Conservation (phyloP, 2,888 invertebrate genomes). For the Pyrgus malvae region DNA sequence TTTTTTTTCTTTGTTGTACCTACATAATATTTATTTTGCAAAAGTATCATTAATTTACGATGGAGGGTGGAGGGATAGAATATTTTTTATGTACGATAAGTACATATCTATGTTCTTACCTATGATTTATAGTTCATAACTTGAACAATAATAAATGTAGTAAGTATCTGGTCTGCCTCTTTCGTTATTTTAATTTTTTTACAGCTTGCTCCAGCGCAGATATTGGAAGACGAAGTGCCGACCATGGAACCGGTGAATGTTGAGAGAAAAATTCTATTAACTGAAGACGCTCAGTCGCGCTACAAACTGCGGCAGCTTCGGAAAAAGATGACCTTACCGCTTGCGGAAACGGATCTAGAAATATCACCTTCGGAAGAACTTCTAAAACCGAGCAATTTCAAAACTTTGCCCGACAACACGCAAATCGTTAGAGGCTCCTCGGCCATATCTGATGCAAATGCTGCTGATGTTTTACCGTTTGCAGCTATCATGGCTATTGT, state of each 20-base stretch:
- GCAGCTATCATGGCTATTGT: conserved; percentile 83
- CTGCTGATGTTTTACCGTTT: conserved; percentile 73
- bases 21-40: too few relatives aligned
- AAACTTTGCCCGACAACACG: conserved; percentile 80
- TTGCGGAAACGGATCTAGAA: conserved; percentile 47
- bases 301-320: conserved; percentile 64
- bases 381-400: conserved; percentile 80
- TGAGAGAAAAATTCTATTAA: conserved; percentile 58
- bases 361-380: conserved; percentile 76
- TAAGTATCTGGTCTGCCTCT: too few relatives aligned
- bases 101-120: not conserved
- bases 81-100: too few relatives aligned
- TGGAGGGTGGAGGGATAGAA: too few relatives aligned
- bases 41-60: too few relatives aligned
- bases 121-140: too few relatives aligned
- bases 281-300: conserved; percentile 63
- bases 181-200: not conserved
- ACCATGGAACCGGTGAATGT: conserved; percentile 53
- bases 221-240: conserved; percentile 59
- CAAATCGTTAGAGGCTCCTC: conserved; percentile 80
- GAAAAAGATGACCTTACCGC: conserved; percentile 60
- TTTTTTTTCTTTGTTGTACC: too few relatives aligned
- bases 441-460: conserved; percentile 55
- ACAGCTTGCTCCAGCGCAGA: conserved; percentile 53
- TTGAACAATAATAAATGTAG: too few relatives aligned